phyloP scores from a whole-genome alignment of 2,113 vertebrate genomes.

The Penelope pileata region DNA sequence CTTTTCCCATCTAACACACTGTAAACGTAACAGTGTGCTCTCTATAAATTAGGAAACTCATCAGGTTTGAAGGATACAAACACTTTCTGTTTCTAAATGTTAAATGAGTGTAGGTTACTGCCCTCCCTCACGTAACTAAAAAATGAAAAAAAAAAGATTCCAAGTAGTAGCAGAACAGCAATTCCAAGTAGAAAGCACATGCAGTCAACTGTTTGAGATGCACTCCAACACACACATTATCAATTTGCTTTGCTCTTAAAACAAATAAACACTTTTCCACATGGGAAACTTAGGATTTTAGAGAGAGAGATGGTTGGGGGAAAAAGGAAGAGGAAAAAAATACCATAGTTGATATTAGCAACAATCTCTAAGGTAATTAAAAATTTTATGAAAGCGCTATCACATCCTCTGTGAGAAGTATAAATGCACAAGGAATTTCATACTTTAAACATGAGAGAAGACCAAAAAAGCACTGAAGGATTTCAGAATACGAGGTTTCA shows the following conservation, averaged over 20 bases:
- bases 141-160: no score
- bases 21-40: not conserved
- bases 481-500: not conserved
- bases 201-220: not conserved
- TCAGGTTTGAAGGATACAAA: not conserved
- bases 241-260: not conserved
- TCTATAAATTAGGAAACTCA: not conserved
- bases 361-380: not conserved
- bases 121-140: no score
- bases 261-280: not conserved
- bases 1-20: not conserved
- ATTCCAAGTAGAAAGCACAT: not conserved
- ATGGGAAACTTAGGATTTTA: not conserved
- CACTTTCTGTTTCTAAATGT: not conserved
- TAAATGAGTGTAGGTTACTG: not conserved
- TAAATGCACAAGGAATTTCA: rapidly evolving
- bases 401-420: not conserved
- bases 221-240: not conserved
- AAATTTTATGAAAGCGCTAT: not conserved
- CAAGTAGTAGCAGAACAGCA: not conserved
- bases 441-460: not conserved
- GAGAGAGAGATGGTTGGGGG: not conserved
- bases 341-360: rapidly evolving
- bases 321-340: not conserved
- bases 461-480: not conserved